These are phyloP conservation scores for Microcebus jonahi DNA, from an alignment of 2,113 vertebrate species.

Conservation along the genomic window DNA sequence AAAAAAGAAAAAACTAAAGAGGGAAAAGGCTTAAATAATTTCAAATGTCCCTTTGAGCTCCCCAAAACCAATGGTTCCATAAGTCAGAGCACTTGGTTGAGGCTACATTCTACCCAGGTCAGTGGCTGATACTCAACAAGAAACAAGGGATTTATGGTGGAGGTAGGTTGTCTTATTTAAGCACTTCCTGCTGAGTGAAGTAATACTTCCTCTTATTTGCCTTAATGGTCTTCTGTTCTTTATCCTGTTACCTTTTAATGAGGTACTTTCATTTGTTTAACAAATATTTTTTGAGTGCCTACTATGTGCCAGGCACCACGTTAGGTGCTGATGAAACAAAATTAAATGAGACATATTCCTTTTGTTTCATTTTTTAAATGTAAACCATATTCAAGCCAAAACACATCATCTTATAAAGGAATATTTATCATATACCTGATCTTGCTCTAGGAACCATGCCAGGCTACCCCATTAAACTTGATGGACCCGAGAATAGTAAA, in stretches of 20 bases:
- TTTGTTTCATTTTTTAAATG: conserved; percentile 40
- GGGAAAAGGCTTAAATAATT: conserved; percentile 58
- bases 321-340: conserved; percentile 46
- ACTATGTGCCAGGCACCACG: conserved; percentile 51
- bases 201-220: conserved; percentile 55
- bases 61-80: conserved; percentile 36
- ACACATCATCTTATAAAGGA: conserved; percentile 73
- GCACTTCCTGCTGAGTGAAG: conserved; percentile 66
- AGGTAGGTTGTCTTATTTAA: conserved; percentile 53
- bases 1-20: not conserved
- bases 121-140: conserved; percentile 53
- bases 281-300: conserved; percentile 62
- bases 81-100: conserved; percentile 39
- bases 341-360: conserved; percentile 46
- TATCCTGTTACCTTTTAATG: conserved; percentile 27
- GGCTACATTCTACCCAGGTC: conserved; percentile 18
- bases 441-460: conserved; percentile 76
- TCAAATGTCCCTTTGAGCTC: conserved; percentile 58
- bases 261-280: conserved; percentile 54
- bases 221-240: conserved; percentile 56
- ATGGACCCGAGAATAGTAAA: conserved; percentile 80
- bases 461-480: conserved; percentile 78
- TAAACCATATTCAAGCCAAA: conserved; percentile 63
- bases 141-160: conserved; percentile 57
- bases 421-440: conserved; percentile 80